Evolutionary conservation across 2,888 invertebrate species (phyloP).

Genomic region (Lycocerus yunnanus): DNA sequence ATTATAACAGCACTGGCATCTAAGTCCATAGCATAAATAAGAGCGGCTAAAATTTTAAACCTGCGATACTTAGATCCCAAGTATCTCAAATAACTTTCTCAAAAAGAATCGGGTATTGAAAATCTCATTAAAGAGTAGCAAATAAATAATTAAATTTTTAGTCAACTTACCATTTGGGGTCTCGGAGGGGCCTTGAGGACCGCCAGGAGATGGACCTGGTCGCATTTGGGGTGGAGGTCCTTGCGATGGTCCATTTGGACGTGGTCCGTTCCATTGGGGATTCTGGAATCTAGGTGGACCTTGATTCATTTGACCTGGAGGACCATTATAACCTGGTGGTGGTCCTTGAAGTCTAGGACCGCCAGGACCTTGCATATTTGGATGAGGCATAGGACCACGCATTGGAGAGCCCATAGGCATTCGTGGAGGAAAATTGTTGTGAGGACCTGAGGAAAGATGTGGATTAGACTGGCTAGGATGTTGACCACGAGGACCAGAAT

Average conservation of each 20-base stretch:
- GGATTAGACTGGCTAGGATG: slow-evolving; percentile 66
- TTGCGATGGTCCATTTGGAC: slow-evolving; percentile 60
- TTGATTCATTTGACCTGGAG: slow-evolving; percentile 59
- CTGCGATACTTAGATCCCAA: too few species aligned
- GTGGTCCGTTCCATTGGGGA: slow-evolving; percentile 62
- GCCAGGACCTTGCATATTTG: slow-evolving; percentile 60
- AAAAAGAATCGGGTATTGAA: too few species aligned
- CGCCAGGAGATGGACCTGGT: slow-evolving; percentile 60
- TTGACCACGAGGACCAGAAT: slow-evolving; percentile 62
- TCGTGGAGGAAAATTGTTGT: slow-evolving; percentile 60
- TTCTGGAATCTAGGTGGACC: slow-evolving; percentile 67
- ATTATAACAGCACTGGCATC: too few species aligned
- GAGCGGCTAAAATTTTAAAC: too few species aligned
- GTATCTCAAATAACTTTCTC: too few species aligned
- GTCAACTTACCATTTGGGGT: slow-evolving; percentile 61
- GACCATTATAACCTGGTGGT: slow-evolving; percentile 63
- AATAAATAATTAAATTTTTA: not conserved
- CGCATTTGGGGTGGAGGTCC: slow-evolving; percentile 57
- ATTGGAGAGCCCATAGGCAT: slow-evolving; percentile 57
- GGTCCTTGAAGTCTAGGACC: slow-evolving; percentile 64
- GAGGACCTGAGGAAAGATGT: slow-evolving; percentile 61
- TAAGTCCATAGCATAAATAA: too few species aligned
- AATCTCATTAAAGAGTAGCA: too few species aligned
- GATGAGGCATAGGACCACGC: slow-evolving; percentile 54
- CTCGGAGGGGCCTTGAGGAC: slow-evolving; percentile 64